Evolutionary conservation across 2,888 invertebrate species (phyloP).

Genomic region (Philhelius pedissequus): DNA sequence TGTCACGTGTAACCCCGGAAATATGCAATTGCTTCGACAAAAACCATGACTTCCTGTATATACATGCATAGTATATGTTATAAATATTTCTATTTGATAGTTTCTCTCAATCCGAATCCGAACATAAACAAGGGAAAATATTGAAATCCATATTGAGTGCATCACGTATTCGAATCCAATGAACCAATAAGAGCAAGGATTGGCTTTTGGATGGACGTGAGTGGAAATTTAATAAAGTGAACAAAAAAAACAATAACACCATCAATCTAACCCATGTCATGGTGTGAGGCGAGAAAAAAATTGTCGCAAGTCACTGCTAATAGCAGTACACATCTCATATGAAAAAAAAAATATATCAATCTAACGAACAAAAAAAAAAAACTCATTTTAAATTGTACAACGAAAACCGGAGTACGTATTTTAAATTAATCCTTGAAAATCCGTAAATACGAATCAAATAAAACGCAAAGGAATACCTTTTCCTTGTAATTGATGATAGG

Average conservation of each 20-base stretch:
- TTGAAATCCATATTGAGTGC: conserved; percentile 15
- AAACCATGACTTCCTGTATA: conserved; percentile 16
- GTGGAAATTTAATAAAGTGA: not conserved
- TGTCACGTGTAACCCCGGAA: conserved; percentile 5
- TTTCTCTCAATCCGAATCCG: too few relatives aligned
- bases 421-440: not conserved
- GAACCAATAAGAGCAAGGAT: conserved; percentile 38
- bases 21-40: not conserved
- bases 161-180: conserved; percentile 54
- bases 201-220: conserved; percentile 37
- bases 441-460: not conserved
- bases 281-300: not conserved
- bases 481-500: not conserved
- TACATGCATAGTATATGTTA: not conserved
- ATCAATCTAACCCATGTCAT: not conserved
- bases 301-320: not conserved
- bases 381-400: not conserved
- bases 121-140: not conserved
- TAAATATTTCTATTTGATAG: too few relatives aligned
- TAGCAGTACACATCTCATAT: not conserved
- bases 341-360: not conserved
- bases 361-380: not conserved
- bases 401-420: not conserved
- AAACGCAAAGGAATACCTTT: not conserved
- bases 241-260: not conserved